Conservation (phyloP, 1,140 invertebrate species). For the Drosophila teissieri region DNA sequence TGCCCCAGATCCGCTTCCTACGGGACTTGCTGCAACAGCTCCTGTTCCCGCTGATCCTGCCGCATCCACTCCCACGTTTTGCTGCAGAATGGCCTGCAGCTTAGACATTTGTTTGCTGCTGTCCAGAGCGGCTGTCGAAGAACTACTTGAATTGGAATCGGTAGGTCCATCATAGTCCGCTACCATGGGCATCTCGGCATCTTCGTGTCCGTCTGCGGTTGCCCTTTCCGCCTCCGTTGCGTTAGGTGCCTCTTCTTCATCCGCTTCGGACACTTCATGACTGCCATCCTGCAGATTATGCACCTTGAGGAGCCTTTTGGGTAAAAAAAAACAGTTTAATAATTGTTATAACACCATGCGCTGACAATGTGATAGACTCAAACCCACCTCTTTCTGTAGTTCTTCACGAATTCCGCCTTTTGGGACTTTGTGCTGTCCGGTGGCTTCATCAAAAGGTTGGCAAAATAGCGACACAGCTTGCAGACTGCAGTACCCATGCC, state of each 20-base stretch:
- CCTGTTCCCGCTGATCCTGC: background rate
- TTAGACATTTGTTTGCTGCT: conserved; percentile 71
- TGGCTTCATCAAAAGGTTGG: conserved; percentile 88
- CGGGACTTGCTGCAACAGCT: background rate
- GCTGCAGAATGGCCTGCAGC: conserved; percentile 78
- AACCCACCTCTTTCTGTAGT: conserved; percentile 88
- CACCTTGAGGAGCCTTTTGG: conserved; percentile 88
- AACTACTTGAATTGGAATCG: conserved; percentile 70
- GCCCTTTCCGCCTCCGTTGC: conserved; percentile 5
- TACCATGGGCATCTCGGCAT: conserved; percentile 53
- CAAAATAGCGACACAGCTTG: conserved; percentile 92
- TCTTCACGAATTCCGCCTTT: conserved; percentile 87
- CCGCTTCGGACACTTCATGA: conserved; percentile 83
- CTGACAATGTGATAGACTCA: background rate
- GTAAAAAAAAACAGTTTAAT: background rate
- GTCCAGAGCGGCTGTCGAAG: conserved; percentile 49
- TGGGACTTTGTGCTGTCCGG: conserved; percentile 85
- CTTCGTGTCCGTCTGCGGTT: conserved; percentile 10
- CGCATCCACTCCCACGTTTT: conserved; percentile 47
- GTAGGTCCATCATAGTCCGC: conserved; percentile 72
- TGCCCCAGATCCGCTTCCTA: conserved; percentile 19
- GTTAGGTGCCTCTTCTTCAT: conserved; percentile 59
- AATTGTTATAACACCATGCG: background rate
- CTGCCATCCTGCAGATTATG: conserved; percentile 89
- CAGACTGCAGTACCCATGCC: conserved; percentile 88